Conservation (phyloP, 2,888 invertebrate species). For the Artemia sinica region DNA sequence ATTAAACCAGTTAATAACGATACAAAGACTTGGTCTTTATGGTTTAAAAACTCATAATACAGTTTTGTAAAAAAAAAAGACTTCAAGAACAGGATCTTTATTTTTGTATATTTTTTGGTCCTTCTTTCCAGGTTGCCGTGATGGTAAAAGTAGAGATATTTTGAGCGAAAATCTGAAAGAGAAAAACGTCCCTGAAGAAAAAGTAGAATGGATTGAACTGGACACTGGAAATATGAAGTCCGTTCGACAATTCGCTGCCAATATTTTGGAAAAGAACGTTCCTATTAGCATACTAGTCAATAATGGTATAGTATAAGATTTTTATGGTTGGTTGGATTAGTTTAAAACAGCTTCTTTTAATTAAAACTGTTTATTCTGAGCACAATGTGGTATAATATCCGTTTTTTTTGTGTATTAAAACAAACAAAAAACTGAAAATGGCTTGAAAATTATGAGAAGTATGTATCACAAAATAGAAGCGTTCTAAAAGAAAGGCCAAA, state of each 20-base stretch:
- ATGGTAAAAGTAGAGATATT: slow-evolving; percentile 40
- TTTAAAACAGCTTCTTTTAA: too few species aligned
- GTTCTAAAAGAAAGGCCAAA: too few species aligned
- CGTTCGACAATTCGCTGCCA: slow-evolving; percentile 51
- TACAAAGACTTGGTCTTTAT: too few species aligned
- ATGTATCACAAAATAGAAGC: too few species aligned
- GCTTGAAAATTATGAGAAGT: too few species aligned
- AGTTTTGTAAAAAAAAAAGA: background rate
- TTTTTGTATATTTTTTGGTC: background rate
- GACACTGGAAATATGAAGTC: slow-evolving; percentile 60
- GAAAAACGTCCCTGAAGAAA: slow-evolving; percentile 39
- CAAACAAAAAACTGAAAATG: too few species aligned
- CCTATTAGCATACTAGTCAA: slow-evolving; percentile 58
- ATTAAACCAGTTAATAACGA: too few species aligned
- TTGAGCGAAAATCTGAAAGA: slow-evolving; percentile 35
- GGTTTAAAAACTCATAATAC: background rate
- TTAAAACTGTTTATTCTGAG: too few species aligned
- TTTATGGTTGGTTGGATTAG: too few species aligned
- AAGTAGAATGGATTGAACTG: slow-evolving; percentile 46
- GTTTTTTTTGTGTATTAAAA: too few species aligned
- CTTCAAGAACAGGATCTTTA: background rate
- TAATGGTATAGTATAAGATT: slow-evolving; percentile 41
- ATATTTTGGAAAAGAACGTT: slow-evolving; percentile 43
- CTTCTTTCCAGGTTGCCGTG: slow-evolving; percentile 48
- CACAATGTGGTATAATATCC: too few species aligned